A percentile compares a stretch with the other conserved stretches of the same genome.
Conservation (phyloP, 2,113 vertebrate genomes). For the Macroglossus sobrinus region DNA sequence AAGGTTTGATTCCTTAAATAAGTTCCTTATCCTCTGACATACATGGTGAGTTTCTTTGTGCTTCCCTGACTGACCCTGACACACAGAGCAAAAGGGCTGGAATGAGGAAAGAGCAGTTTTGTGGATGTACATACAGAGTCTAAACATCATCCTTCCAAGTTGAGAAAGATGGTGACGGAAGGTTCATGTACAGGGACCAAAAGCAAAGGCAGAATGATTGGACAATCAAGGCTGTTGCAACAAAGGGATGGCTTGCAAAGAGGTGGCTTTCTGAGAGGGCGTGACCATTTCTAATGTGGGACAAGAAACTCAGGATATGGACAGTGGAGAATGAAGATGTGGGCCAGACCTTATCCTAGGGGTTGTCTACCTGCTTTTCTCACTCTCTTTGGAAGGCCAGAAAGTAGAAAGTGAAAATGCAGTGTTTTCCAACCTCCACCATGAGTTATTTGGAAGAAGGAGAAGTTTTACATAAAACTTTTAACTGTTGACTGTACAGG, state of each 20-base stretch:
- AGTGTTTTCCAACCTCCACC: neutral
- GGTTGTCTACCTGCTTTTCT: neutral
- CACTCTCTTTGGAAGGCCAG: neutral
- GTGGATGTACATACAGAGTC: fast-evolving
- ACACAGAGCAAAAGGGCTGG: neutral
- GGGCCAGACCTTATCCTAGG: neutral
- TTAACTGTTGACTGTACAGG: neutral
- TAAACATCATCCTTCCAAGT: neutral
- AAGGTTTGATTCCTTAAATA: neutral
- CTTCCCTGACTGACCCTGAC: neutral
- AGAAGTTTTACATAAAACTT: neutral
- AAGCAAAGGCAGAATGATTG: neutral
- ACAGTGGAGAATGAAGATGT: neutral
- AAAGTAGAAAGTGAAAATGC: neutral
- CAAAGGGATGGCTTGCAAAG: neutral
- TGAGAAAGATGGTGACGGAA: neutral
- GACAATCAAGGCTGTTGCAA: neutral
- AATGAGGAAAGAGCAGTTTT: neutral
- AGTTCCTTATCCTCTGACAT: neutral
- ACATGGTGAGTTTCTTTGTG: neutral
- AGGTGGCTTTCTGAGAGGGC: neutral
- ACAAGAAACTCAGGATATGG: neutral
- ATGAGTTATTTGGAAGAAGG: neutral
- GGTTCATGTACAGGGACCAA: neutral
- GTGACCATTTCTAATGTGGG: neutral